Conservation (phyloP, 2,113 vertebrate genomes). For the Procavia capensis region DNA sequence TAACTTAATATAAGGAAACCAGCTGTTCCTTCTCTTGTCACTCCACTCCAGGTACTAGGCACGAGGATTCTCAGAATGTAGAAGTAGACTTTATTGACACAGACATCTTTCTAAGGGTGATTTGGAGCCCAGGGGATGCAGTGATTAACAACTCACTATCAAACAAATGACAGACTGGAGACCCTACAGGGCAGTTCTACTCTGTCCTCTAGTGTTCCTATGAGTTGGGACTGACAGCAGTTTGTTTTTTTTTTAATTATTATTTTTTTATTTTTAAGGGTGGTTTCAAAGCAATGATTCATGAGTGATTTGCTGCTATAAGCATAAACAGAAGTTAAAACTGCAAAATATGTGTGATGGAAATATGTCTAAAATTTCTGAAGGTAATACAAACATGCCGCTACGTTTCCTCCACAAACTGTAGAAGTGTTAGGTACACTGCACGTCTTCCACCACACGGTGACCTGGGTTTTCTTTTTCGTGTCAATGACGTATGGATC, state of each 20-base stretch:
- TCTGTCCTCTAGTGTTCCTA: too few relatives aligned
- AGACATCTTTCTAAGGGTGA: neutral
- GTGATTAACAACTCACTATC: too few relatives aligned
- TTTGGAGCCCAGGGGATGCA: too few relatives aligned
- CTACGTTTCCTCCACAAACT: neutral
- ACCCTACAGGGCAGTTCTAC: too few relatives aligned
- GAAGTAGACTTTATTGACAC: neutral
- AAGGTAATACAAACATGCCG: accelerated
- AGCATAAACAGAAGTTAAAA: neutral
- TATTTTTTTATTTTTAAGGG: neutral
- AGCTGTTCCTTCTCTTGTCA: too few relatives aligned
- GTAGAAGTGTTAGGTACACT: too few relatives aligned
- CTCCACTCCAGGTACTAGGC: accelerated
- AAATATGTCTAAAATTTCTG: neutral
- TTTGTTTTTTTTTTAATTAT: too few relatives aligned
- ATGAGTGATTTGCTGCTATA: accelerated
- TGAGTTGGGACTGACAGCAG: too few relatives aligned
- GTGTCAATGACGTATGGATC: too few relatives aligned
- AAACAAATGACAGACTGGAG: too few relatives aligned
- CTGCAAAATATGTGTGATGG: neutral
- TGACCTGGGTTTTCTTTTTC: neutral
- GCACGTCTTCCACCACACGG: neutral
- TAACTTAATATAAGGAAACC: too few relatives aligned
- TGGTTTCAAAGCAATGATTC: too few relatives aligned
- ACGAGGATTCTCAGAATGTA: neutral